Evolutionary conservation across 2,113 vertebrate species (phyloP).

Genomic region (Dasypus novemcinctus): DNA sequence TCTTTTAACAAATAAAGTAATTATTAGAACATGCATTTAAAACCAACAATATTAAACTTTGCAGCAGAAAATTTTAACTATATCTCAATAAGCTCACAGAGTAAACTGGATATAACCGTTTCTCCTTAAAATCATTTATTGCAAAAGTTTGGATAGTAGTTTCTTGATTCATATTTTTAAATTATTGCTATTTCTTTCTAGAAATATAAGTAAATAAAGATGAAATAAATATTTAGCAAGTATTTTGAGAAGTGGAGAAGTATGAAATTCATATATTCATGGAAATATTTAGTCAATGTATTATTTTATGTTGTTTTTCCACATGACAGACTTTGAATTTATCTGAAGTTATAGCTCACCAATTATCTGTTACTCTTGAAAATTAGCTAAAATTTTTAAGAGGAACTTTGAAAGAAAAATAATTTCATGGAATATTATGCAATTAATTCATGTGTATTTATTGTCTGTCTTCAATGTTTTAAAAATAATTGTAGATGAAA

Average conservation of each 20-base stretch:
- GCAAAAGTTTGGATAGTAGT: background rate
- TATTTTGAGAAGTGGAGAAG: background rate
- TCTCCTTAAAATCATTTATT: background rate
- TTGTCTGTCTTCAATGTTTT: background rate
- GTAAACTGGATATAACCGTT: background rate
- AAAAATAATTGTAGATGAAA: background rate
- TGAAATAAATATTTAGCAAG: background rate
- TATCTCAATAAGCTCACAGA: background rate
- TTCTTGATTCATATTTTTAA: slow-evolving; percentile 10
- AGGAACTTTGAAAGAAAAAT: background rate
- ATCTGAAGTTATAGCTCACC: background rate
- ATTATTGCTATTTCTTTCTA: background rate
- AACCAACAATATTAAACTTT: background rate
- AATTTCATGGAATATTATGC: background rate
- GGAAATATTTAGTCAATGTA: background rate
- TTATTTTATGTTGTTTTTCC: background rate
- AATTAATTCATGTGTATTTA: background rate
- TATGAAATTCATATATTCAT: background rate
- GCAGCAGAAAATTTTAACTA: background rate
- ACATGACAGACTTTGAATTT: background rate
- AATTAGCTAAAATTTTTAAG: background rate
- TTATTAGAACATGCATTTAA: background rate
- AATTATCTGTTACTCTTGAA: background rate
- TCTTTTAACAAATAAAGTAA: background rate
- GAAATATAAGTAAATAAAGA: background rate